Percentiles rank a stretch among this genome's conserved stretches.
phyloP scores from a whole-genome alignment of 2,888 invertebrate genomes.

The Microctonus brassicae region DNA sequence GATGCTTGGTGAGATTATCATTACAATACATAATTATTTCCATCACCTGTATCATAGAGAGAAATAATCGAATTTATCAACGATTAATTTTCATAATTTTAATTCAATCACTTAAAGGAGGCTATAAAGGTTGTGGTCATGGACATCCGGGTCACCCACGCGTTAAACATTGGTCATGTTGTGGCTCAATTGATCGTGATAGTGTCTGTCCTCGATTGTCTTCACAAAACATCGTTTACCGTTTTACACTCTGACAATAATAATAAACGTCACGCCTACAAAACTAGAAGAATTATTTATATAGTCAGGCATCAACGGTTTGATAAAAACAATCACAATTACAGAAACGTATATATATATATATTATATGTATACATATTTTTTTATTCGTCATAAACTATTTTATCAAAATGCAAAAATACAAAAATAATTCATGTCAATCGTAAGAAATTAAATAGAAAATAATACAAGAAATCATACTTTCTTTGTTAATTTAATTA shows the following conservation, averaged over 20 bases:
- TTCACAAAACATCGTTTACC: constrained; percentile 51
- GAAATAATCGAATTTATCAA: neutral
- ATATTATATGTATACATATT: neutral
- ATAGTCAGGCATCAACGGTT: neutral
- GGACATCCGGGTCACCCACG: constrained; percentile 87
- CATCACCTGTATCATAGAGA: too few species aligned
- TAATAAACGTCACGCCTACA: neutral
- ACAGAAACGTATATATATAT: neutral
- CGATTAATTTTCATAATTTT: constrained; percentile 1
- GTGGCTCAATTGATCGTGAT: constrained; percentile 71
- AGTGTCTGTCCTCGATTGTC: constrained; percentile 51
- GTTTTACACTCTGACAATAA: constrained; percentile 52
- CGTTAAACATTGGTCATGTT: constrained; percentile 86
- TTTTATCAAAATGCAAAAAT: neutral
- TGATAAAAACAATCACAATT: neutral
- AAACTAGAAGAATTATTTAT: neutral
- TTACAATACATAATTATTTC: neutral
- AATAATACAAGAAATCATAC: neutral
- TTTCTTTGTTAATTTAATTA: neutral
- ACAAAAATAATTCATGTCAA: neutral
- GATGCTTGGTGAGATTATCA: constrained; percentile 76
- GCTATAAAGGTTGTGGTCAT: constrained; percentile 81
- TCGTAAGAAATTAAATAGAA: neutral
- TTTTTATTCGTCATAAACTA: neutral
- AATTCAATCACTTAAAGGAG: constrained; percentile 55